Conservation (phyloP, 2,797 vertebrate genomes). For the Brachyrhaphis roseni region DNA sequence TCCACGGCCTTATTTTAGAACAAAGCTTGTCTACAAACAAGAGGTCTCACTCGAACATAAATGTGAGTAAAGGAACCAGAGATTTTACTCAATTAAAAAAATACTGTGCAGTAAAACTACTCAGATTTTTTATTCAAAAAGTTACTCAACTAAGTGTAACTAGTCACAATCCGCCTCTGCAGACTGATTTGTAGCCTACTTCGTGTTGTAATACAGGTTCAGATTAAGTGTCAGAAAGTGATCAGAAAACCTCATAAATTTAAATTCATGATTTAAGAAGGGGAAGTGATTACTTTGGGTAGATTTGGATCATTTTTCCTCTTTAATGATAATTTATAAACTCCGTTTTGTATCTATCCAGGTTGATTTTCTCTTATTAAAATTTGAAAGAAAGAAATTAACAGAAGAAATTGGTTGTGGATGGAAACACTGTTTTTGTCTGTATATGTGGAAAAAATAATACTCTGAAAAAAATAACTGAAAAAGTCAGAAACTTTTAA, state of each 20-base stretch:
- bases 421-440: not conserved
- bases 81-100: not conserved
- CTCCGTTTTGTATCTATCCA: not conserved
- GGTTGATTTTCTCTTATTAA: not conserved
- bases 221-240: not conserved
- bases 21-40: constrained; percentile 1
- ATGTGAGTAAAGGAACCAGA: not conserved
- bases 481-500: not conserved
- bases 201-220: not conserved
- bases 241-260: not conserved
- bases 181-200: not conserved
- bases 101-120: not conserved
- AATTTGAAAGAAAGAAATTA: not conserved
- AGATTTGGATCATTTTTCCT: not conserved
- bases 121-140: not conserved
- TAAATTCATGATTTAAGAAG: not conserved
- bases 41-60: not conserved
- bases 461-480: not conserved
- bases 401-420: not conserved
- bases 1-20: not conserved
- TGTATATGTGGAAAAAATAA: not conserved
- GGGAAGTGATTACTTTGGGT: not conserved
- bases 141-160: not conserved
- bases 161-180: too few relatives aligned
- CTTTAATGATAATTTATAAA: not conserved